Evolutionary conservation across 2,113 vertebrate species (phyloP), one percentile per base, ranked within the genome.

Genomic region (Smithornis capensis): DNA sequence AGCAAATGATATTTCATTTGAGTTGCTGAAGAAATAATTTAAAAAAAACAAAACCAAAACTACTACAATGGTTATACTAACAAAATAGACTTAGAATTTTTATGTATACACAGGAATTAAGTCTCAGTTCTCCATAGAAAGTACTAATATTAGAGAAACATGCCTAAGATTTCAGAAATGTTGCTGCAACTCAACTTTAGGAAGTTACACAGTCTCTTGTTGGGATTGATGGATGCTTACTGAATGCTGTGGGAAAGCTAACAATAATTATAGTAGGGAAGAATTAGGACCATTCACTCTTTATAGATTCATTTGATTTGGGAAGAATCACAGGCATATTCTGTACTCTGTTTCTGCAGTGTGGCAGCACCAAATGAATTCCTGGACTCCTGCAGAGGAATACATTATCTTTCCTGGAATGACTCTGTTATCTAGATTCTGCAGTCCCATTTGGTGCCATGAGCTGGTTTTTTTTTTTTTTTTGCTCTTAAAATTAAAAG

Each of bases 1-100:
- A 88, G 62, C 68, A 97, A 97, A 96, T 92, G 89, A 95, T 97
- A 70, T 96, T 96, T 91, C 90, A 67, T 74, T 96, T 92, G 95
- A 92, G 83, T 91, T 95, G 59, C 57, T 84, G 18, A 89, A 94
- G 75, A 95, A 97, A 83, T 95, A 89, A 53, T 75, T 83, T n/a
- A 27, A 81, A 38, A 24, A 84, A 73, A 27, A 7, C 6, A 14
- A 9, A 7, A 25, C 14, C 11, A 5, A 8, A 76, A 8, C 13
- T 67, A 27, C 55, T 13, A 38, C 19, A 89, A 90, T 96, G 77
- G 62, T 89, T 98, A 89, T 68, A 37, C 67, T 85, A 92, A 89
- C 64, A 90, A 88, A 97, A 87, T 47, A 42, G 19, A 38, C 19
- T 68, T 62, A 17, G 28, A 12, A 10, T 38, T 86, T 86, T 94